A percentile compares a stretch with the other conserved stretches of the same genome.
phyloP scores from a whole-genome alignment of 2,888 invertebrate species.

The Laspeyria flexula region DNA sequence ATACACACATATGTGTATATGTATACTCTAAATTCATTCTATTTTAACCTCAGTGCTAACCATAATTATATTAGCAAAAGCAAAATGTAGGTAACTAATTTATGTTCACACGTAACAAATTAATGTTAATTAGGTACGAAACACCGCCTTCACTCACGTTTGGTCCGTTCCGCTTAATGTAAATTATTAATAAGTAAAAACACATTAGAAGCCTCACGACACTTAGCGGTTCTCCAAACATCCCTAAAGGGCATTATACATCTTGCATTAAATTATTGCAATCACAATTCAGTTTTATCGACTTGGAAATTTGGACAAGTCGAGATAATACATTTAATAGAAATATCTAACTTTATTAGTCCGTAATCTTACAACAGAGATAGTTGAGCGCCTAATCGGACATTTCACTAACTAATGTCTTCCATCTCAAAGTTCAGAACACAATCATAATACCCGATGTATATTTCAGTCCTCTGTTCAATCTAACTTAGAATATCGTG shows the following conservation, averaged over 20 bases:
- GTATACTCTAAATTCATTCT: no score
- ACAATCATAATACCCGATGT: not conserved
- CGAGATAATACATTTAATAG: conserved; percentile 2
- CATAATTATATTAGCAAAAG: no score
- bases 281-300: not conserved
- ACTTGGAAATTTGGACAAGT: not conserved
- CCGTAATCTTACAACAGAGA: not conserved
- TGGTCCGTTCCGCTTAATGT: not conserved
- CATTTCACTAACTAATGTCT: conserved; percentile 2
- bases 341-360: not conserved
- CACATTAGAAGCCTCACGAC: conserved; percentile 7
- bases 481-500: conserved; percentile 7
- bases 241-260: not conserved
- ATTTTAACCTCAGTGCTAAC: no score
- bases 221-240: conserved; percentile 3
- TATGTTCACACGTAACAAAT: not conserved
- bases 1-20: no score
- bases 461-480: not conserved
- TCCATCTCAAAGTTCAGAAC: not conserved
- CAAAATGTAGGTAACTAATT: no score
- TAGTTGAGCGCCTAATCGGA: not conserved
- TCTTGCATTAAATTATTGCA: not conserved
- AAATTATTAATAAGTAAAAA: conserved; percentile 6
- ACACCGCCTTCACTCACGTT: conserved; percentile 1
- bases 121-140: not conserved